These are phyloP conservation scores for Chrysaora quinquecirrha DNA, from an alignment of 30 jellyfish, hydroid and myxozoan genomes.

Conservation along the genomic window DNA sequence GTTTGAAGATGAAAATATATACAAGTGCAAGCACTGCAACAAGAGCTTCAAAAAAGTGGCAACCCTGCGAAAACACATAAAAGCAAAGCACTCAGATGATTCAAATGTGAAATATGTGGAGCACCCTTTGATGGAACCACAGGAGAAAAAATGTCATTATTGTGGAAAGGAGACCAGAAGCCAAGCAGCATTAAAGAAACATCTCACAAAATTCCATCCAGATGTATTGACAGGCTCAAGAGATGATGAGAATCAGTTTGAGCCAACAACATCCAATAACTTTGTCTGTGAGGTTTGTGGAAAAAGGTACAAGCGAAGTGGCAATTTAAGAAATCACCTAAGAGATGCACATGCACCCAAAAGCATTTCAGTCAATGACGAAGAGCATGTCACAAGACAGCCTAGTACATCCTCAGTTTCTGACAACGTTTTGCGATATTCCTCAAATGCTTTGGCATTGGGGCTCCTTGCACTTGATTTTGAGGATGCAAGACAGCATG, in stretches of 20 bases:
- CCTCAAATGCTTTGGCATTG: conserved; percentile 32
- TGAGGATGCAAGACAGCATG: conserved; percentile 32
- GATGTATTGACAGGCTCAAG: conserved; percentile 15
- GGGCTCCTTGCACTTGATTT: conserved; percentile 13
- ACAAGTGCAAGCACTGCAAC: conserved; percentile 20
- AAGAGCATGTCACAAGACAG: conserved; percentile 32
- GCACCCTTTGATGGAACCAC: conserved; percentile 25
- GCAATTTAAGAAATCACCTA: conserved; percentile 31
- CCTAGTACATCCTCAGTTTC: conserved; percentile 20
- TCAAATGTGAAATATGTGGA: conserved; percentile 15
- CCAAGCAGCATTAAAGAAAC: conserved; percentile 19
- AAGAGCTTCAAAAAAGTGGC: conserved; percentile 8
- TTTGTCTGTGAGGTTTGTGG: conserved; percentile 25
- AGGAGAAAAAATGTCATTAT: conserved; percentile 17
- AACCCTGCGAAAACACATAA: conserved; percentile 6
- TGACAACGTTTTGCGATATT: conserved; percentile 12
- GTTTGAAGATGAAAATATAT: conserved; percentile 7
- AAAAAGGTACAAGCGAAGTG: conserved; percentile 31
- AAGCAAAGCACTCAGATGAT: conserved; percentile 20
- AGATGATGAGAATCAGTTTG: conserved; percentile 5
- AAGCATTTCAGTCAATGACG: conserved; percentile 25
- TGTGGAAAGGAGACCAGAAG: conserved; percentile 18
- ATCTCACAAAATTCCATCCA: conserved; percentile 10
- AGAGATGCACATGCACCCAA: conserved; percentile 44
- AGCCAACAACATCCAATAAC: conserved; percentile 20